A percentile compares a stretch with the other conserved stretches of the same genome.
Conservation (phyloP, 2,888 invertebrate genomes). For the Tricholauxania praeusta region DNA sequence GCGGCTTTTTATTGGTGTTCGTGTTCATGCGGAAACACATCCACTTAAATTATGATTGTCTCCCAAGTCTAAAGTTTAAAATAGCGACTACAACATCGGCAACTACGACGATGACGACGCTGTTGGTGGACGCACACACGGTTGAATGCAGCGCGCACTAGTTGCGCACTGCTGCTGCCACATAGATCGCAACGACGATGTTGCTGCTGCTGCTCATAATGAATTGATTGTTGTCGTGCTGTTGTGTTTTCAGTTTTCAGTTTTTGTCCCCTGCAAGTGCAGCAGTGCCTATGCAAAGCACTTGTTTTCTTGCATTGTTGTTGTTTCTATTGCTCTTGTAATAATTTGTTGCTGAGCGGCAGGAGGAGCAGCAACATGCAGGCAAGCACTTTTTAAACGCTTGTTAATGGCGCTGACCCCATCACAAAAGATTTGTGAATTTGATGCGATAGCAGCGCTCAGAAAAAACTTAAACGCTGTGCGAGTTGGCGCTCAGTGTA, state of each 20-base stretch:
- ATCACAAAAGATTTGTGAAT: constrained; percentile 17
- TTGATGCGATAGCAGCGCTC: not conserved
- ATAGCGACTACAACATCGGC: too few species aligned
- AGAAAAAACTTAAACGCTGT: not conserved
- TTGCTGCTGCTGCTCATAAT: constrained; percentile 7
- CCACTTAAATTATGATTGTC: constrained; percentile 44
- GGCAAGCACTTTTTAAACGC: constrained; percentile 2
- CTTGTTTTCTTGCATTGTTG: constrained; percentile 14
- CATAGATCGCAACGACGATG: not conserved
- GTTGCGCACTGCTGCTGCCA: constrained; percentile 21
- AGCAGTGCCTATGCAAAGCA: constrained; percentile 10
- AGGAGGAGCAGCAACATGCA: not conserved
- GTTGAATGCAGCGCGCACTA: too few species aligned
- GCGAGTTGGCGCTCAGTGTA: constrained; percentile 11
- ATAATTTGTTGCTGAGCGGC: constrained; percentile 11
- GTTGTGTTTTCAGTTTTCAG: too few species aligned
- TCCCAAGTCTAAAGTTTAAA: not conserved
- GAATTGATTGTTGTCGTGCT: constrained; percentile 10
- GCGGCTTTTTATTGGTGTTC: constrained; percentile 50
- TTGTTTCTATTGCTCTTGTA: not conserved
- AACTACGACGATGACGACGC: too few species aligned
- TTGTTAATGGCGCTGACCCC: constrained; percentile 33
- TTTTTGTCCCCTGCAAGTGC: too few species aligned
- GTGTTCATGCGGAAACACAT: constrained; percentile 45
- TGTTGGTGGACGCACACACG: too few species aligned